Evolutionary conservation across 2,797 vertebrate species (phyloP).

Genomic region (Austrolebias charrua): DNA sequence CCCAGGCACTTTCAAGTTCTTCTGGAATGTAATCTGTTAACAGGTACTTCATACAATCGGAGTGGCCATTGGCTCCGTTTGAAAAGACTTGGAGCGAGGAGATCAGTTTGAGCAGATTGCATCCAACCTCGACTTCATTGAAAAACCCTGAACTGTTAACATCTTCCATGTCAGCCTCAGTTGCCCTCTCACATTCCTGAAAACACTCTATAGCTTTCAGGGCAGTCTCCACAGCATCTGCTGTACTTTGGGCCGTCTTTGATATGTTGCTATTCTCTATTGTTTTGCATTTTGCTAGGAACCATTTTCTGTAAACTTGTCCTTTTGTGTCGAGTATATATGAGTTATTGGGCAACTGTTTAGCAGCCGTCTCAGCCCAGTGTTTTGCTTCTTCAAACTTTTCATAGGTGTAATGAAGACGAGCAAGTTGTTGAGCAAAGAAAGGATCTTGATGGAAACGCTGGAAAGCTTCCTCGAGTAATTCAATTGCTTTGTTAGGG

Average conservation of each 20-base stretch:
- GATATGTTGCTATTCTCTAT: conserved; percentile 60
- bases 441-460: conserved; percentile 76
- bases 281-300: conserved; percentile 63
- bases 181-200: conserved; percentile 76
- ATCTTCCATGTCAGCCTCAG: conserved; percentile 68
- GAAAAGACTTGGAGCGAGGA: conserved; percentile 72
- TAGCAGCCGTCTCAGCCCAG: conserved; percentile 80
- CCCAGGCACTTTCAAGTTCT: conserved; percentile 73
- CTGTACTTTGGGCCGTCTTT: conserved; percentile 59
- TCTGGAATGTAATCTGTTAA: conserved; percentile 79
- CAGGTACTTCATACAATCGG: conserved; percentile 78
- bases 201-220: conserved; percentile 84
- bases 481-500: conserved; percentile 74
- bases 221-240: conserved; percentile 73
- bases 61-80: conserved; percentile 40
- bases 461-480: conserved; percentile 77
- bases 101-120: conserved; percentile 77
- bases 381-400: conserved; percentile 79
- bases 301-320: conserved; percentile 84
- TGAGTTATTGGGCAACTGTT: conserved; percentile 76
- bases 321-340: conserved; percentile 86
- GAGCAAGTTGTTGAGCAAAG: conserved; percentile 86
- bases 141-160: conserved; percentile 78
- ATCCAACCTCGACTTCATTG: conserved; percentile 81
- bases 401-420: conserved; percentile 72